Percentiles rank a stretch among this genome's conserved stretches.
phyloP scores from a whole-genome alignment of 1,140 invertebrate species.

The Trichonephila clavata region DNA sequence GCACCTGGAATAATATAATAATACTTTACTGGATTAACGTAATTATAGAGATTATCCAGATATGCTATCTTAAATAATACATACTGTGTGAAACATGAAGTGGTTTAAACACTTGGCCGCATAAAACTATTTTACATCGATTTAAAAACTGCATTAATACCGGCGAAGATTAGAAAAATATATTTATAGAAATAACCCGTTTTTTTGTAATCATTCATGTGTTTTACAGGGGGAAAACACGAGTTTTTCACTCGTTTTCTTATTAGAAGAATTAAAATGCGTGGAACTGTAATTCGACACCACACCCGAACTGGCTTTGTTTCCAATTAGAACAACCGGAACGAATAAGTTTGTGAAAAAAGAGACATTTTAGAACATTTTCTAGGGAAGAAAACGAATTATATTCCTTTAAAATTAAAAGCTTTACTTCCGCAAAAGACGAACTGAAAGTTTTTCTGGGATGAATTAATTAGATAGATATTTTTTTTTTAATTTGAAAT shows the following conservation, averaged over 20 bases:
- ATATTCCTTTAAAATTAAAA: neutral
- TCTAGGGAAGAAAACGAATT: neutral
- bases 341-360: neutral
- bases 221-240: neutral
- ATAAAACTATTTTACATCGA: no score
- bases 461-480: neutral
- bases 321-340: neutral
- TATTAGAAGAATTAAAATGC: neutral
- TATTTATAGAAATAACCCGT: neutral
- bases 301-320: constrained; percentile 6
- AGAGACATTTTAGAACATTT: neutral
- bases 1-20: no score
- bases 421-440: neutral
- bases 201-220: neutral
- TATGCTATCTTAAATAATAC: no score
- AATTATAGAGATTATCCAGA: no score
- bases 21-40: no score
- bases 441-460: neutral
- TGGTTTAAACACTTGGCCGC: no score
- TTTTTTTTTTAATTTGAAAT: neutral
- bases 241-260: neutral
- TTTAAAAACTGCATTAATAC: no score
- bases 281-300: neutral
- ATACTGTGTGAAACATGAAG: no score
- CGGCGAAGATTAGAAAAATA: no score